Conservation (phyloP, 2,888 invertebrate species). For the Erynnis tages region DNA sequence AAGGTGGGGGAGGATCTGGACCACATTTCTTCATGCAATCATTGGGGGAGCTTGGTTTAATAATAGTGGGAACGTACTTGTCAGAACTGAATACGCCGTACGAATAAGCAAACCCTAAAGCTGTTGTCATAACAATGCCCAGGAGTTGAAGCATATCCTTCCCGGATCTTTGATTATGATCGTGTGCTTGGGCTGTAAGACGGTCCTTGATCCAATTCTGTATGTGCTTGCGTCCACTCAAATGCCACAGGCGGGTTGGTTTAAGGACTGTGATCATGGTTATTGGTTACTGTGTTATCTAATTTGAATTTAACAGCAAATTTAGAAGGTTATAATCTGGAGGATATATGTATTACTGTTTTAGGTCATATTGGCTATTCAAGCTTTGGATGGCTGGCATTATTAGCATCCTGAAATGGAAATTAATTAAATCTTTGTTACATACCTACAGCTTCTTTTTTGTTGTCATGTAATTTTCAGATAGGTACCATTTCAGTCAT, state of each 20-base stretch:
- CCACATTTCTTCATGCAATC: slow-evolving; percentile 10
- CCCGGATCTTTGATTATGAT: slow-evolving; percentile 29
- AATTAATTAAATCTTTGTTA: no score
- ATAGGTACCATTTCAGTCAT: no score
- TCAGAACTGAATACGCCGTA: slow-evolving; percentile 42
- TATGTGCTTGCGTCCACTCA: slow-evolving; percentile 48
- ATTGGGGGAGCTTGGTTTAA: neutral
- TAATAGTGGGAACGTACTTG: slow-evolving; percentile 13
- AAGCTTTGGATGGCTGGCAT: no score
- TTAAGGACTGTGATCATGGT: slow-evolving; percentile 49
- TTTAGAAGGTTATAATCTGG: no score
- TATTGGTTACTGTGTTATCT: no score
- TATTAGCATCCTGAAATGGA: no score
- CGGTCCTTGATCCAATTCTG: slow-evolving; percentile 38
- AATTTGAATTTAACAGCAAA: no score
- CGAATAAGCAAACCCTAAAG: slow-evolving; percentile 33
- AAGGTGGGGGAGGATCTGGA: neutral
- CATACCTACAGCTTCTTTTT: no score
- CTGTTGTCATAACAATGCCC: slow-evolving; percentile 28
- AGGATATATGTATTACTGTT: no score
- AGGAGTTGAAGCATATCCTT: slow-evolving; percentile 35
- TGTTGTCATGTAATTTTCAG: no score
- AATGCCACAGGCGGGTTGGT: slow-evolving; percentile 56
- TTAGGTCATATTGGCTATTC: no score
- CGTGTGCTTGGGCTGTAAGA: slow-evolving; percentile 25